These are phyloP conservation scores for Mongoloraphidia duomilia DNA, from an alignment of 2,888 invertebrate genomes.

Conservation along the genomic window DNA sequence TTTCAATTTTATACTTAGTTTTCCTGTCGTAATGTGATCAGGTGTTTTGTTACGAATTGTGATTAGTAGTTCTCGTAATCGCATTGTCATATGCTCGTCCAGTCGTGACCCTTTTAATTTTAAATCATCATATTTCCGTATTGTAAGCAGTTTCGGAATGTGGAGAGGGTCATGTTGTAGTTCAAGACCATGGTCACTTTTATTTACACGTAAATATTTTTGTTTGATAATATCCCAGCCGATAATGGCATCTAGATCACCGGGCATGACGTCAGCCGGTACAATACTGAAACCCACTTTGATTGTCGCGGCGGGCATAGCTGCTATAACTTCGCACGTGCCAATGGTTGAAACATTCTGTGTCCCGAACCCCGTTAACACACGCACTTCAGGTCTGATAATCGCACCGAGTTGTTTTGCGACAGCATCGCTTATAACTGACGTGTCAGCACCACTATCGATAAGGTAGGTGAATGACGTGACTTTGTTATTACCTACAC, in stretches of 20 bases:
- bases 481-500: constrained; percentile 8
- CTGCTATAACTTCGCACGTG: constrained; percentile 9
- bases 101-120: constrained; percentile 2
- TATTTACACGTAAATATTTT: constrained; percentile 5
- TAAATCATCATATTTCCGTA: neutral
- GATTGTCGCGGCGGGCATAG: constrained; percentile 10
- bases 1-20: constrained; percentile 10
- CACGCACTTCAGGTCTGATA: constrained; percentile 7
- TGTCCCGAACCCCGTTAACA: constrained; percentile 10
- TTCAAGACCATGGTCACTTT: constrained; percentile 4
- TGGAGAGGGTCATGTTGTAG: constrained; percentile 6
- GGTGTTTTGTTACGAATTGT: constrained; percentile 2
- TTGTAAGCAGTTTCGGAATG: constrained; percentile 1
- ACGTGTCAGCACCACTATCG: constrained; percentile 14
- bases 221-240: constrained; percentile 12
- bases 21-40: constrained; percentile 9
- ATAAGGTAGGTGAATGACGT: constrained; percentile 11
- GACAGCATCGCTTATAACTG: constrained; percentile 10
- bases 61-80: constrained; percentile 5
- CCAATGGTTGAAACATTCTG: constrained; percentile 11
- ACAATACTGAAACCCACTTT: constrained; percentile 9
- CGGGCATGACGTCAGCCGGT: constrained; percentile 10
- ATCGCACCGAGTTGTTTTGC: constrained; percentile 6
- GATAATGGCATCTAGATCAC: constrained; percentile 8
- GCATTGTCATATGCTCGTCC: constrained; percentile 2